Percentiles rank a stretch among this genome's conserved stretches.
Conservation (phyloP, 2,888 invertebrate genomes). For the Hanleya hanleyi region DNA sequence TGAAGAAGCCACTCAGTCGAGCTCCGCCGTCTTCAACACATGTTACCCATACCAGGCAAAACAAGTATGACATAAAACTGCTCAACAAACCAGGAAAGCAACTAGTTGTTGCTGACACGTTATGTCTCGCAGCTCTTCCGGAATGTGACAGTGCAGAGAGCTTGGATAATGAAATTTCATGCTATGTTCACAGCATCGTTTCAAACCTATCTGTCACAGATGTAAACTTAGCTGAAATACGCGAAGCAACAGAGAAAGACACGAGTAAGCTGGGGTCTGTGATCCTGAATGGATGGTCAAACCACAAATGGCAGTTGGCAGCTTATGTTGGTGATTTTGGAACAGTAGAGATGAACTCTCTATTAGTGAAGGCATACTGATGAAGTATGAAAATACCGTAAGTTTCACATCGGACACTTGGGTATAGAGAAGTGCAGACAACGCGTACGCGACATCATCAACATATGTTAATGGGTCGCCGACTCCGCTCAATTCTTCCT, state of each 20-base stretch:
- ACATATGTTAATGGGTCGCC: constrained; percentile 16
- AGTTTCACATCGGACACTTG: constrained; percentile 34
- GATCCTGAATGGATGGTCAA: constrained; percentile 13
- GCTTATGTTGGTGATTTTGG: constrained; percentile 21
- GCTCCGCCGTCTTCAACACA: constrained; percentile 9
- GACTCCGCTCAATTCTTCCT: constrained; percentile 10
- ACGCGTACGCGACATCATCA: constrained; percentile 32
- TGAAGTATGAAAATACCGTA: not conserved
- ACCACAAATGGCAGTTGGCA: constrained; percentile 11
- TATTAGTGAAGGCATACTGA: not conserved
- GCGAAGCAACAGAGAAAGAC: constrained; percentile 17
- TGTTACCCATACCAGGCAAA: constrained; percentile 13
- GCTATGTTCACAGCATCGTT: constrained; percentile 31
- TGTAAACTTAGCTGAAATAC: constrained; percentile 27
- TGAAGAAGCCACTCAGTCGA: constrained; percentile 13
- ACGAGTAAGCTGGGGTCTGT: not conserved
- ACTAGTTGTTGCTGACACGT: not conserved
- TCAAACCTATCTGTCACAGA: constrained; percentile 26
- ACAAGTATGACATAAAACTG: too few relatives aligned
- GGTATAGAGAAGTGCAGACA: constrained; percentile 34
- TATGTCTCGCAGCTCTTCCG: not conserved
- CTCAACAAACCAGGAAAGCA: not conserved
- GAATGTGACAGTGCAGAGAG: not conserved
- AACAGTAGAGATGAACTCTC: constrained; percentile 10
- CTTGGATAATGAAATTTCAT: constrained; percentile 8